Percentiles rank a stretch among this genome's conserved stretches.
Conservation (phyloP, 2,113 vertebrate genomes). For the Pipa parva region DNA sequence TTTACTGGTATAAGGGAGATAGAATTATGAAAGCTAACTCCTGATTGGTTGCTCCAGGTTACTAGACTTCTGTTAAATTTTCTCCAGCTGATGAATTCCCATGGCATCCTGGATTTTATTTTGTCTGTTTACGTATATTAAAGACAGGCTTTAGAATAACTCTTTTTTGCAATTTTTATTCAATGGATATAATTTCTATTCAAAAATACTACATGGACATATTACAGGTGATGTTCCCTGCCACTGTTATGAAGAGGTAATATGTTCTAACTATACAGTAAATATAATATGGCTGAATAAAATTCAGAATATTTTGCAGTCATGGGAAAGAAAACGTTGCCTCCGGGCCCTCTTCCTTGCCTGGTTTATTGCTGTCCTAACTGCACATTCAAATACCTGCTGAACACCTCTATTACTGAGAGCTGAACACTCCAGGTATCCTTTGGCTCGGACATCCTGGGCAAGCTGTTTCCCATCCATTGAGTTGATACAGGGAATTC, state of each 20-base stretch:
- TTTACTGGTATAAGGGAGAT: too few species aligned
- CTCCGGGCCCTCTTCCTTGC: slow-evolving; percentile 68
- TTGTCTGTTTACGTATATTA: too few species aligned
- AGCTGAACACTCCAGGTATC: slow-evolving; percentile 91
- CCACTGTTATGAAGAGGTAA: neutral
- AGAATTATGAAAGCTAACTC: too few species aligned
- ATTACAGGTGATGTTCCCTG: neutral
- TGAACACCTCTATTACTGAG: slow-evolving; percentile 87
- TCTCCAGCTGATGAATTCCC: too few species aligned
- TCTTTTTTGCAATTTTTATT: too few species aligned
- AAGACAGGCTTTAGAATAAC: too few species aligned
- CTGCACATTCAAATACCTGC: slow-evolving; percentile 91
- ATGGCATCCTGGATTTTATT: too few species aligned
- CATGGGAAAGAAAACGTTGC: slow-evolving; percentile 76
- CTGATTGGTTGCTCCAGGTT: too few species aligned
- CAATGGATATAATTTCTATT: too few species aligned
- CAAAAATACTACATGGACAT: too few species aligned
- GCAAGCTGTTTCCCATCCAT: slow-evolving; percentile 78
- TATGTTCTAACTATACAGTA: neutral
- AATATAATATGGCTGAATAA: neutral
- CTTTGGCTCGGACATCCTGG: slow-evolving; percentile 81
- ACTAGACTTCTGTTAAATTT: too few species aligned
- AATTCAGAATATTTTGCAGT: slow-evolving; percentile 82
- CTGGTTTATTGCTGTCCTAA: slow-evolving; percentile 81
- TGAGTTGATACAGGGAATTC: slow-evolving; percentile 67